Percentiles rank a stretch among this genome's conserved stretches.
Conservation (phyloP, 2,888 invertebrate genomes). For the Mayetiola destructor region DNA sequence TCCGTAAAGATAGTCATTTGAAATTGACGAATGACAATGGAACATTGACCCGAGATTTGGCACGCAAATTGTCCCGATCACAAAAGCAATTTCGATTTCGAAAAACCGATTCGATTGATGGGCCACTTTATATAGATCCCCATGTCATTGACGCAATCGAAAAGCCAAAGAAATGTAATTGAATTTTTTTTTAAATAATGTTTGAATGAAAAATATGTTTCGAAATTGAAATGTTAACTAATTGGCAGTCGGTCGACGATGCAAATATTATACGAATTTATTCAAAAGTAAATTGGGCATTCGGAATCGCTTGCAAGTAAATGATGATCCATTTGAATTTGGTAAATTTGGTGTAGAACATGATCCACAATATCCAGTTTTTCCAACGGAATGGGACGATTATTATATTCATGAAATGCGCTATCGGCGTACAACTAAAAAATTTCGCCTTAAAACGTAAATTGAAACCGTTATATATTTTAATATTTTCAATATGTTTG, state of each 20-base stretch:
- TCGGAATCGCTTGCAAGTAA: slow-evolving; percentile 17
- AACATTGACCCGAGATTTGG: too few relatives aligned
- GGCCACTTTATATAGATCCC: slow-evolving; percentile 18
- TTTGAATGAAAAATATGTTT: background rate
- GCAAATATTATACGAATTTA: slow-evolving; percentile 16
- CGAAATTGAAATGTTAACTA: background rate
- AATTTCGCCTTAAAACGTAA: background rate
- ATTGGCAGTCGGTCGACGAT: too few relatives aligned
- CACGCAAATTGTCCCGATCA: background rate
- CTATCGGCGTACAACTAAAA: slow-evolving; percentile 12
- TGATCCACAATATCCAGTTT: slow-evolving; percentile 14
- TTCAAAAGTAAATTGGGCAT: slow-evolving; percentile 14
- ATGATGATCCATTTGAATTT: background rate
- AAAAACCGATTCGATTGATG: slow-evolving; percentile 16
- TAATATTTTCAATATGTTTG: background rate
- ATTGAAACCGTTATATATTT: background rate
- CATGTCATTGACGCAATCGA: slow-evolving; percentile 16
- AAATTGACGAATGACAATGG: background rate
- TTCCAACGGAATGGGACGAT: slow-evolving; percentile 17
- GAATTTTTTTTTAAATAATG: background rate
- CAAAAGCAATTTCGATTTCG: background rate
- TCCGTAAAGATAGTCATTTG: background rate
- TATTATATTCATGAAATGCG: slow-evolving; percentile 16
- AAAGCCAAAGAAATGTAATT: background rate
- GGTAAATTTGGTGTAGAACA: background rate